Evolutionary conservation across 2,113 vertebrate genomes (phyloP), one percentile per base, ranked within the genome.

Genomic region (Zootoca vivipara): DNA sequence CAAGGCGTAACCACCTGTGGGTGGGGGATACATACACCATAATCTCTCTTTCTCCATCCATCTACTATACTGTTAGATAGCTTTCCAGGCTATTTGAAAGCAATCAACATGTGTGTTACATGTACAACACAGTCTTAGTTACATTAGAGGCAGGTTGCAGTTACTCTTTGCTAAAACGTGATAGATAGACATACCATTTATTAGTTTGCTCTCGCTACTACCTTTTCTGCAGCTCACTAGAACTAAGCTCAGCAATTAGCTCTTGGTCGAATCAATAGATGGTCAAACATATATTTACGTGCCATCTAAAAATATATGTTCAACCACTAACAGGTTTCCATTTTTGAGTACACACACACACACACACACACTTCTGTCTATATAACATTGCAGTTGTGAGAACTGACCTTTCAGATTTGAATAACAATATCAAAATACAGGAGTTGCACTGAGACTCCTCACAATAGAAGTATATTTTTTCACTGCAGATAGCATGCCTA

Each of bases 401-500:
- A 20, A 89, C 58, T n/a, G 85, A 86, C 56, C 86, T 77, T 90
- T 85, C 83, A 84, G 82, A 91, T 75, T 58, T 83, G 87, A 92
- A 81, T 79, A 52, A 18, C 65, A 2, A 28, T 79, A 52, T 38
- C 69, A 20, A 56, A 87, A 87, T 85, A 35, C 28, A 86, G 65
- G 56, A n/a, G 2, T 85, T 77, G 88, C 58, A 83, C 78, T 87
- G 83, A 46, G 90, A 35, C 91, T 70, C 58, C 38, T 89, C 85
- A 67, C 40, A 42, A 5, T 20, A 1, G 77, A 89, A 40, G 78
- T 79, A n/a, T 16, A n/a, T 16, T 15, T 83, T 30, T 82, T 12
- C 65, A 5, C 1, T 18, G 87, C 86, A 92, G 92, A 86, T 90
- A 86, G 90, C 69, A 33, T 42, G 87, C 88, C 90, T 75, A 18